Evolutionary conservation across 2,113 vertebrate species (phyloP), one percentile per base, ranked within the genome.

Genomic region (Pterocles burchelli): DNA sequence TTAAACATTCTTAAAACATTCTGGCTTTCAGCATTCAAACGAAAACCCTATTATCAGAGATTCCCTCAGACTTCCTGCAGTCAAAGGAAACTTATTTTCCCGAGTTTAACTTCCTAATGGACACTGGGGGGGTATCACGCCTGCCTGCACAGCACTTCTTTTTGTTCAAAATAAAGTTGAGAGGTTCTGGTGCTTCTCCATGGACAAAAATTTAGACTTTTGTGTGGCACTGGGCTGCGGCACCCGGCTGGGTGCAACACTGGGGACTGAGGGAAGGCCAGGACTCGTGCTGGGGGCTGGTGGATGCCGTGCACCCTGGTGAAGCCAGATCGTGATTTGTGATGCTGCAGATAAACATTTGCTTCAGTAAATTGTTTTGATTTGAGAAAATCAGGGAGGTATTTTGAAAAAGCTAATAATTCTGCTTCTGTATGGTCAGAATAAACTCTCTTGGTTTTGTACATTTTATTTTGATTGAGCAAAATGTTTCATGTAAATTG

Each of bases 221-320:
- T 67, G 61, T 88, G 82, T 5, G 21, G 15, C 8, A 48, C 55
- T 18, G 45, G 66, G 66, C 36, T 43, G 24, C 2, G 9, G 24
- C 9, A 22, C 36, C 46, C 2, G 2, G 24, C 45, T 0, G 15
- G 66, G 29, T 9, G 34, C 66, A 17, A 7, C 17, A 3, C 15
- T 1, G 11, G 41, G 45, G 45, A 34, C 65, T 21, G 43, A 28
- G 34, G 24, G 9, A 43, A 11, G 36, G 36, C 38, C 59, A 49
- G 29, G 75, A 9, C 21, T 19, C 0, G 6, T 1, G 17, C 29
- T 4, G 16, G 29, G 34, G 34, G n/a, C 28, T 51, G 34, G 34
- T 2, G 4, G 62, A n/a, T n/a, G n/a, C n/a, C n/a, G n/a, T 7
- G 6, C 49, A 3, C 10, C 29, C 38, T 2, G 0, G 36, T 14